Base-by-base conservation (phyloP, 2,113 vertebrate species). In the Zosterops japonicus region DNA sequence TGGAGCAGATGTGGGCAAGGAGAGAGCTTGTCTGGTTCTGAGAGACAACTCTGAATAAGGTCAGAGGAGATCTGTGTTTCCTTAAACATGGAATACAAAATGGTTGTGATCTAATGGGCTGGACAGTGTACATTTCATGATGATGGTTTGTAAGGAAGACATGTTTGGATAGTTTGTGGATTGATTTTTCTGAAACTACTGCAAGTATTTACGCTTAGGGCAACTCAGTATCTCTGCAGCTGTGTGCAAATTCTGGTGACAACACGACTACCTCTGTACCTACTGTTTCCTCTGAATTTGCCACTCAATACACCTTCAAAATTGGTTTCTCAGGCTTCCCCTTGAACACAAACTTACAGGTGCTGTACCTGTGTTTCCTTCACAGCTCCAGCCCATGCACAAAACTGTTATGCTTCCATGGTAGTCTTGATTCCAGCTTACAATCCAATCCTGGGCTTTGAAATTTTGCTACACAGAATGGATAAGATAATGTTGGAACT, bases 41-140 rank as follows among this genome's bases (percentile, higher is more conserved):
- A 65, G 35, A 81, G 15, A 46, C 1, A 6, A 21, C 33, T 46
- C 36, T 59, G 46, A 67, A 46, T 25, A 59, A 75, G 19, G 15
- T 59, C 36, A 74, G 19, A 39, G 33, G 33, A 59, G 15, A 5
- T 29, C 52, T 52, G 5, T 52, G 10, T 67, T 74, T 67, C 28
- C 27, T 82, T 52, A 59, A 44, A 52, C 9, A 17, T 5, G 13
- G 19, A 29, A 67, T 29, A 67, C 12, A 14, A 59, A 89, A 46
- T 0, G 0, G 12, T 29, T 46, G 19, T n/a, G 46, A 59, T 46
- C 33, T 52, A 42, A 29, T 25, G 28, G 44, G 33, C 33, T 67
- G 23, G 33, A 33, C 36, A 59, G 10, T 39, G 39, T n/a, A 29
- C 13, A 59, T 52, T 13, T 36, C 28, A 17, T 39, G 13, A 14